phyloP scores from a whole-genome alignment of 2,797 vertebrate species.

The Telmatherina bonti region DNA sequence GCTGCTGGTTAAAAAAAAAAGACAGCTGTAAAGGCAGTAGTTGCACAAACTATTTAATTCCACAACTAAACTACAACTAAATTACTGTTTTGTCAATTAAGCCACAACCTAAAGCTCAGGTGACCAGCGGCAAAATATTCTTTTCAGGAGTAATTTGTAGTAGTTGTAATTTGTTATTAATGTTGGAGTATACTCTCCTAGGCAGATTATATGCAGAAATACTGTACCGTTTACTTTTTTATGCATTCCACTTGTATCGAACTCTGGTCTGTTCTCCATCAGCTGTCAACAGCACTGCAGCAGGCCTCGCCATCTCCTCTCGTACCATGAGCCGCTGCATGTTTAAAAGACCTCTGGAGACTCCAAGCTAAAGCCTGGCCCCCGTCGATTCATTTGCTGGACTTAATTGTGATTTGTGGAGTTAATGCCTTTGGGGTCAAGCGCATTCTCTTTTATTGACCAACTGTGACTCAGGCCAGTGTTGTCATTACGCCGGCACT shows the following conservation, averaged over 20 bases:
- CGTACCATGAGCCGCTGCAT: slow-evolving; percentile 32
- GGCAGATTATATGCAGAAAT: slow-evolving; percentile 29
- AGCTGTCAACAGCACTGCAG: slow-evolving; percentile 40
- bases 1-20: too few species aligned
- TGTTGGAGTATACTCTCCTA: background rate
- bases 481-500: background rate
- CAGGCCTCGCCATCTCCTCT: slow-evolving; percentile 50
- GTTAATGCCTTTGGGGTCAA: slow-evolving; percentile 40
- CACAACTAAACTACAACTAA: too few species aligned
- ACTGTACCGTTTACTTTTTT: slow-evolving; percentile 14
- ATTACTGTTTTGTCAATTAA: too few species aligned
- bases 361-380: slow-evolving; percentile 11
- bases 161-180: slow-evolving; percentile 10
- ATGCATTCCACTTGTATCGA: slow-evolving; percentile 3
- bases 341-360: slow-evolving; percentile 49
- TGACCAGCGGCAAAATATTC: too few species aligned
- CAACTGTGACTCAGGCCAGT: slow-evolving; percentile 20
- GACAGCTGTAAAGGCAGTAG: too few species aligned
- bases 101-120: too few species aligned
- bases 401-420: slow-evolving; percentile 53
- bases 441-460: slow-evolving; percentile 38
- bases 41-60: too few species aligned
- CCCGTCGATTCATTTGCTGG: slow-evolving; percentile 20
- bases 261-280: slow-evolving; percentile 49
- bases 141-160: background rate